A percentile compares a stretch with the other conserved stretches of the same genome.
These are phyloP conservation scores for Procapra przewalskii DNA, from an alignment of 2,113 vertebrate species.

Conservation along the genomic window DNA sequence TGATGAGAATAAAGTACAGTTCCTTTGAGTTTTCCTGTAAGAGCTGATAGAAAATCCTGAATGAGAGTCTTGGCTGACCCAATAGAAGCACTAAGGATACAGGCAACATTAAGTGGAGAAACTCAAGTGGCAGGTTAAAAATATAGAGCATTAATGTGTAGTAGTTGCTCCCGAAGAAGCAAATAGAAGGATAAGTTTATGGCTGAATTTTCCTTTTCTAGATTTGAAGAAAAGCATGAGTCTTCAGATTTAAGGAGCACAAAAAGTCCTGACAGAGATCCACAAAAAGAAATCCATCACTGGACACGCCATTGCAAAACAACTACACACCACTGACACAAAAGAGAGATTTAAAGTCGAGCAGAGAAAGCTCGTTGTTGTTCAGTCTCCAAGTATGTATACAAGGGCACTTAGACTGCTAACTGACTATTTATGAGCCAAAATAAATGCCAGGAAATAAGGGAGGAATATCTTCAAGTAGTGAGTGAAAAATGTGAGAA, in stretches of 20 bases:
- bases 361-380: neutral
- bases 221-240: neutral
- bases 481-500: neutral
- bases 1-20: neutral
- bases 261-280: neutral
- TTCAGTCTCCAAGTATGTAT: neutral
- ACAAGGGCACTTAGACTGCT: neutral
- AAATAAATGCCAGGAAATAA: neutral
- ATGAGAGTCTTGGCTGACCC: neutral
- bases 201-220: neutral
- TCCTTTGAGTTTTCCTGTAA: neutral
- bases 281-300: neutral
- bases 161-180: neutral
- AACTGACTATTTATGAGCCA: neutral
- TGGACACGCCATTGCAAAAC: neutral
- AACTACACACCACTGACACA: neutral
- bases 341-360: neutral
- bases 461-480: neutral
- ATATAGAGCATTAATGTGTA: accelerated
- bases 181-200: neutral
- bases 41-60: neutral
- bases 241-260: neutral
- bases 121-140: accelerated
- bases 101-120: neutral
- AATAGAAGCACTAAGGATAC: neutral